These are phyloP conservation scores for Cryptosula pallasiana DNA, from an alignment of 2,888 invertebrate species.

Conservation along the genomic window DNA sequence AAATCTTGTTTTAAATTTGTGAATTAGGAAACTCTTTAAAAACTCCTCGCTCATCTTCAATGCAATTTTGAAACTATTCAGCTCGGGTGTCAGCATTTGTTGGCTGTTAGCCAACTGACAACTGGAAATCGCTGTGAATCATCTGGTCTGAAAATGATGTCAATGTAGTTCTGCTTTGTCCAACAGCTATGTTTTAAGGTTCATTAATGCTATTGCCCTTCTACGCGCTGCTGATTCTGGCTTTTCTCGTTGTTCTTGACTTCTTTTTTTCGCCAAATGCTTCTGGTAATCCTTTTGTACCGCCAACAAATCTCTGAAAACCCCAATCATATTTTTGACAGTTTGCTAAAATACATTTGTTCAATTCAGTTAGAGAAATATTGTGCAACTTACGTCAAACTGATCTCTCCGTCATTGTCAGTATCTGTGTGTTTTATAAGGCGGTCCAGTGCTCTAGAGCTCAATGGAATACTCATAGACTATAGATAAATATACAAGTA, in stretches of 20 bases:
- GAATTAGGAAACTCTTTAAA: too few relatives aligned
- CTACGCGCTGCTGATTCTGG: background rate
- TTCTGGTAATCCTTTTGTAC: constrained; percentile 20
- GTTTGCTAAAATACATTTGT: background rate
- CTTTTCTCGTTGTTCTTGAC: background rate
- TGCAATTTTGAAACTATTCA: too few relatives aligned
- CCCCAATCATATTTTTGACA: background rate
- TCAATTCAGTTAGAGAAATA: background rate
- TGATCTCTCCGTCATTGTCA: constrained; percentile 10
- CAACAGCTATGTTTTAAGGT: too few relatives aligned
- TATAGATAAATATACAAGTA: too few relatives aligned
- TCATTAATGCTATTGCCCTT: background rate
- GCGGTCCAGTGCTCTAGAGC: constrained; percentile 14
- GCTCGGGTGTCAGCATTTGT: too few relatives aligned
- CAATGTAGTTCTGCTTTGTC: too few relatives aligned
- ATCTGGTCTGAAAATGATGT: too few relatives aligned
- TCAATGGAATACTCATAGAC: constrained; percentile 16
- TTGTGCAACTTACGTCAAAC: constrained; percentile 15
- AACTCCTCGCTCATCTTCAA: too few relatives aligned
- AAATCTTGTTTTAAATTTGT: too few relatives aligned
- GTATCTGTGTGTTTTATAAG: constrained; percentile 11
- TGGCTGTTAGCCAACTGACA: too few relatives aligned
- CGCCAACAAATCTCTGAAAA: constrained; percentile 8
- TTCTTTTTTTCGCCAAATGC: background rate
- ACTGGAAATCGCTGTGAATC: too few relatives aligned